Percentiles rank a stretch among this genome's conserved stretches.
These are phyloP conservation scores for Atopsyche davidsoni DNA, from an alignment of 1,140 invertebrate genomes.

Conservation along the genomic window DNA sequence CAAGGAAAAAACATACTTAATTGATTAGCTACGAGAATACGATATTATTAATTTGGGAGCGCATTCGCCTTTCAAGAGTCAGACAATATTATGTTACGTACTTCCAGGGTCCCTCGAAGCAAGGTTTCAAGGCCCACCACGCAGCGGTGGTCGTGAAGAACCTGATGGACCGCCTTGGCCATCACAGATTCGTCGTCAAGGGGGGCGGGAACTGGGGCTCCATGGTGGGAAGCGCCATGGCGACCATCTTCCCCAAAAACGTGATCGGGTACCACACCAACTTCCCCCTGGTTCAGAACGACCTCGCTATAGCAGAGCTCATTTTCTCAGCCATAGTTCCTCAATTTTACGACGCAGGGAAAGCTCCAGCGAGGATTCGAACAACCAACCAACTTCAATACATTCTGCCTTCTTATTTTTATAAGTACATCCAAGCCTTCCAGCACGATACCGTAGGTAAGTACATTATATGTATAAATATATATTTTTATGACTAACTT, in stretches of 20 bases:
- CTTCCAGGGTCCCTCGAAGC: slow-evolving; percentile 49
- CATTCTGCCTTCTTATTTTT: too few species aligned
- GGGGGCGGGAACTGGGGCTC: slow-evolving; percentile 84
- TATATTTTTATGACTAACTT: too few species aligned
- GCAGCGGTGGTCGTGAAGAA: slow-evolving; percentile 70
- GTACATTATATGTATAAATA: too few species aligned
- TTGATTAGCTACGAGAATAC: background rate
- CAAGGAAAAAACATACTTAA: background rate
- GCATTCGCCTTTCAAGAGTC: background rate
- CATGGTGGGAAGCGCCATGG: slow-evolving; percentile 54
- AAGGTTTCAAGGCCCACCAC: slow-evolving; percentile 57
- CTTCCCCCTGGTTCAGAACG: slow-evolving; percentile 31
- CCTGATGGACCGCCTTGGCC: slow-evolving; percentile 75
- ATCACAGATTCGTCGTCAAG: slow-evolving; percentile 72
- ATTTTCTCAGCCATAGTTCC: too few species aligned
- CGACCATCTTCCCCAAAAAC: slow-evolving; percentile 62
- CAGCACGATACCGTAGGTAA: too few species aligned
- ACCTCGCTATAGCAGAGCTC: too few species aligned
- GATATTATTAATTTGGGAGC: background rate
- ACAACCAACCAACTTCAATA: too few species aligned
- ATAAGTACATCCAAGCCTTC: too few species aligned
- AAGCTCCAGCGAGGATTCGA: too few species aligned
- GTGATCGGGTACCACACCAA: slow-evolving; percentile 53
- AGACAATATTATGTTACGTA: background rate
- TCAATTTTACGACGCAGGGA: too few species aligned